Evolutionary conservation across 2,113 vertebrate genomes (phyloP), one percentile per base, ranked within the genome.

Genomic region (Phrynosoma blainvillii): DNA sequence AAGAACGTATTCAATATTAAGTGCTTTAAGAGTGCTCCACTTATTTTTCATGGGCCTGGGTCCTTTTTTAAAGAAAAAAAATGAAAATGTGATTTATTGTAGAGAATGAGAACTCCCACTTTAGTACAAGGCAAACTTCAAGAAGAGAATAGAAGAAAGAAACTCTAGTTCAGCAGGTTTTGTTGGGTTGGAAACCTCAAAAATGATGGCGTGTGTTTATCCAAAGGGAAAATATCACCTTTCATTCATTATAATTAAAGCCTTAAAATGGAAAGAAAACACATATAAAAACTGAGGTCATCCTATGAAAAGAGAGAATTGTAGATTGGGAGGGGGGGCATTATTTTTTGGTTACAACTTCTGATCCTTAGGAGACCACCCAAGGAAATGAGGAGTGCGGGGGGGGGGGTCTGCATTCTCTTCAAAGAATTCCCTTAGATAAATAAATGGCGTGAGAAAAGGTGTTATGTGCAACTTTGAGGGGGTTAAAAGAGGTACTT

Each of bases 261-360:
- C 84, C 66, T 78, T 83, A 73, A 73, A 62, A 71, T 79, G 32
- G 21, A 90, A 87, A 78, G 81, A 62, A 70, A 89, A 71, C 65
- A 83, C 73, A 42, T n/a, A 79, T 79, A 74, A 90, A 78, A 84
- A 83, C 54, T 79, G 65, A 90, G 75, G 52, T 90, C 80, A 83
- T 87, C 76, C 47, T 36, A 32, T 47, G 32, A 65, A 70, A 77
- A 32, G 16, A n/a, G 18, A 5, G 73, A 42, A 20, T 78, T 16
- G 27, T 3, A 23, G 16, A 11, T 0, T 25, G 2, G 5, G n/a
- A 30, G 23, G 21, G 9, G 23, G 20, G 65, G 1, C 47, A 54
- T 16, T 20, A 62, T 12, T 52, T 78, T 68, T 62, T 47, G 40
- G 83, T 81, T 76, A 40, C 54, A 52, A 27, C 36, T 40, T 83